Evolutionary conservation across 35 echinoderm and acorn worm species (phyloP).

Genomic region (Patiria miniata): DNA sequence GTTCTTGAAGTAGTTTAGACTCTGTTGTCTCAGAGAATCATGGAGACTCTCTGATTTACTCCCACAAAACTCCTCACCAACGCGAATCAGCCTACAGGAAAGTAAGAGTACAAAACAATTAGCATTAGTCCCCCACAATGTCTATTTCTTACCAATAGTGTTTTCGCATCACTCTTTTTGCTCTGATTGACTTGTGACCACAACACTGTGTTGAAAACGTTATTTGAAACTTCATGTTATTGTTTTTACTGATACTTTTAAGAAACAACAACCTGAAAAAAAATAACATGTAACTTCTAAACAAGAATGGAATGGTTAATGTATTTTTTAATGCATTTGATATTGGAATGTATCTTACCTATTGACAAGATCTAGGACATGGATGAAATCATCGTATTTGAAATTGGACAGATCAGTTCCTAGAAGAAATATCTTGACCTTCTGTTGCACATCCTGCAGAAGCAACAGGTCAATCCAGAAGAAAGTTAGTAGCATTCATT

Average conservation of each 20-base stretch:
- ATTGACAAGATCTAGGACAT: constrained; percentile 91
- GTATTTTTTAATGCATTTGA: too few species aligned
- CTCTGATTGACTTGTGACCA: too few species aligned
- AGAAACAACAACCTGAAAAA: too few species aligned
- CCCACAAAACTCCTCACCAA: constrained; percentile 97
- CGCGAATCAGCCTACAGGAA: constrained; percentile 72
- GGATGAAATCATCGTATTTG: constrained; percentile 98
- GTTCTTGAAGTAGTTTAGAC: constrained; percentile 94
- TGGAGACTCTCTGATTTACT: constrained; percentile 94
- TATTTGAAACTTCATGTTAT: too few species aligned
- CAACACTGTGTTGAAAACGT: too few species aligned
- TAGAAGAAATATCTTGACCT: constrained; percentile 79
- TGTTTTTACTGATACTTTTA: too few species aligned
- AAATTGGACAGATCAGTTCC: constrained; percentile 90
- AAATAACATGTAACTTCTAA: too few species aligned
- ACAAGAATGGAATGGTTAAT: too few species aligned
- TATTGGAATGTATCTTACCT: constrained; percentile 61
- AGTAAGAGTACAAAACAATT: constrained; percentile 23
- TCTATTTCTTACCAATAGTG: too few species aligned
- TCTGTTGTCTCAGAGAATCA: constrained; percentile 94
- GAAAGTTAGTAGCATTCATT: too few species aligned
- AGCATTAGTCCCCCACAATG: not conserved
- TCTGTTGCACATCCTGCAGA: constrained; percentile 94
- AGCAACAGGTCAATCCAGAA: not conserved
- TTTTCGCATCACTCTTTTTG: too few species aligned